Evolutionary conservation across 2,888 invertebrate genomes (phyloP).

Genomic region (Latrodectus elegans): DNA sequence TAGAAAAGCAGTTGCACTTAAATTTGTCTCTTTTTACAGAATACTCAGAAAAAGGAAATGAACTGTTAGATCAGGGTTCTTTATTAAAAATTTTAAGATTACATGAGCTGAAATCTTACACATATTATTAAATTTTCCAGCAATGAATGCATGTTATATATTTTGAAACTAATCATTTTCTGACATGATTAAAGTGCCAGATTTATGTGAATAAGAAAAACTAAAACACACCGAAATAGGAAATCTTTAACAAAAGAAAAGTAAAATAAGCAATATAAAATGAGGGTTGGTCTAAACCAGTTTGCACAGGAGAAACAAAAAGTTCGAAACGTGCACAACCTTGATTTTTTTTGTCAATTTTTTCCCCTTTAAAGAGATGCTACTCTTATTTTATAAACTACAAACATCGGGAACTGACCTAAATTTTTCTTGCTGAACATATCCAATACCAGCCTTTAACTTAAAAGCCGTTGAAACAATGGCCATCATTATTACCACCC

Average conservation of each 20-base stretch:
- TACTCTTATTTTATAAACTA: slow-evolving; percentile 50
- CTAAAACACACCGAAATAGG: no score
- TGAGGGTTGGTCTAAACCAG: slow-evolving; percentile 55
- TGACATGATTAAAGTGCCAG: no score
- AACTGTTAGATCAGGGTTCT: no score
- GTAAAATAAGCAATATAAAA: slow-evolving; percentile 19
- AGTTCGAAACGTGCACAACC: slow-evolving; percentile 39
- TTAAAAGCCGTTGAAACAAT: slow-evolving; percentile 56
- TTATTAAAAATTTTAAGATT: no score
- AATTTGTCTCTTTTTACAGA: no score
- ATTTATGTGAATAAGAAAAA: no score
- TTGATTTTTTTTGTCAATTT: slow-evolving; percentile 54
- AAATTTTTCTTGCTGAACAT: slow-evolving; percentile 17
- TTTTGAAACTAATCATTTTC: no score
- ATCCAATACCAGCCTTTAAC: slow-evolving; percentile 18
- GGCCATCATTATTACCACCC: slow-evolving; percentile 49
- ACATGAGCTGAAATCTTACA: no score
- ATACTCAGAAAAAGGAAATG: no score
- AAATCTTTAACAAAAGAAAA: background rate
- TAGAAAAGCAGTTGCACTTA: no score
- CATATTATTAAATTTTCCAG: no score
- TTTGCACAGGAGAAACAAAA: slow-evolving; percentile 25
- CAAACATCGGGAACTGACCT: slow-evolving; percentile 55
- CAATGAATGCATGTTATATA: no score
- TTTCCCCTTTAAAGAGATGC: slow-evolving; percentile 25